phyloP scores from a whole-genome alignment of 2,888 invertebrate genomes.

The Dendrolimus pini region DNA sequence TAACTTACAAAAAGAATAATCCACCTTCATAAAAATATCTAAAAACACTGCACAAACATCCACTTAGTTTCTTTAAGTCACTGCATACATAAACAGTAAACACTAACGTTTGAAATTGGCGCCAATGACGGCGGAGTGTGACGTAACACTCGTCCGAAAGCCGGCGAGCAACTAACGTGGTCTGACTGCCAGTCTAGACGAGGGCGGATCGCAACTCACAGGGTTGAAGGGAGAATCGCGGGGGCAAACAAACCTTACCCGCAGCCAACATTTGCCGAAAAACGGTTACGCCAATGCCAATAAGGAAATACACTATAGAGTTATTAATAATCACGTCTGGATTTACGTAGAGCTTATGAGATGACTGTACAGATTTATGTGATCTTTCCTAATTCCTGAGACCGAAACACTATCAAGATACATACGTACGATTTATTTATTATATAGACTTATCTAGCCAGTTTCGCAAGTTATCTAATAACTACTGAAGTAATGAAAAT shows the following conservation, averaged over 20 bases:
- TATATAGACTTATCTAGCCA: too few relatives aligned
- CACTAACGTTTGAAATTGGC: slow-evolving; percentile 48
- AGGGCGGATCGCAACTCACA: slow-evolving; percentile 29
- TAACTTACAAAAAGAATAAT: neutral
- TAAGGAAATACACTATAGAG: slow-evolving; percentile 50
- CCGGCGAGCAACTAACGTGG: slow-evolving; percentile 45
- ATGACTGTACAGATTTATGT: too few relatives aligned
- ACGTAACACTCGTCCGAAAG: slow-evolving; percentile 36
- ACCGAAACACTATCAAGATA: too few relatives aligned
- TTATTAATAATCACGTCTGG: slow-evolving; percentile 21
- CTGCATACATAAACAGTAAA: slow-evolving; percentile 7
- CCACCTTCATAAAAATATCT: slow-evolving; percentile 7
- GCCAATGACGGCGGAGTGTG: slow-evolving; percentile 26
- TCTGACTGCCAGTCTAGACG: slow-evolving; percentile 58
- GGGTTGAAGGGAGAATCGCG: slow-evolving; percentile 24
- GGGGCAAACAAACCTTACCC: slow-evolving; percentile 40
- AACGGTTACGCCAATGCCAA: slow-evolving; percentile 47
- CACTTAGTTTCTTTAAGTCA: slow-evolving; percentile 14
- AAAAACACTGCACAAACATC: slow-evolving; percentile 21
- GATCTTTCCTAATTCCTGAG: too few relatives aligned
- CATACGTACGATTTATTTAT: too few relatives aligned
- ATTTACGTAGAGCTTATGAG: neutral
- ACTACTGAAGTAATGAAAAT: too few relatives aligned
- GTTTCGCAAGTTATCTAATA: too few relatives aligned
- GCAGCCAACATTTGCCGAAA: slow-evolving; percentile 50